phyloP scores from a whole-genome alignment of 2,113 vertebrate species.

The Garra rufa region DNA sequence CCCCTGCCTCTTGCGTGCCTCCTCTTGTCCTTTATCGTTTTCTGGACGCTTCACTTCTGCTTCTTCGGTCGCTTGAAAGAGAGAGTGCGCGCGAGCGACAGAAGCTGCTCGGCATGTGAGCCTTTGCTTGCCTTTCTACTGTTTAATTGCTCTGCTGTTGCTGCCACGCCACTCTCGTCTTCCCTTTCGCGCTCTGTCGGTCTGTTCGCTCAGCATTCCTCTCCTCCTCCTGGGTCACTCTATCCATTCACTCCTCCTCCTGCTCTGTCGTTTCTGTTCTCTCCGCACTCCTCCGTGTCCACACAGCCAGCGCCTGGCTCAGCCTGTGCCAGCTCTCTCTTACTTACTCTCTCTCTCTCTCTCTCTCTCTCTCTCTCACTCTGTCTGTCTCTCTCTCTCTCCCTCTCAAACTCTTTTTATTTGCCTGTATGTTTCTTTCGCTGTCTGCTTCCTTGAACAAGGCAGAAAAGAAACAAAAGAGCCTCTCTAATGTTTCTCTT shows the following conservation, averaged over 20 bases:
- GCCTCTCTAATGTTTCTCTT: not conserved
- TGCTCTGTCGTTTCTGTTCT: conserved; percentile 67
- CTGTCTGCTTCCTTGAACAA: not conserved
- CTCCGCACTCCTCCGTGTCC: conserved; percentile 66
- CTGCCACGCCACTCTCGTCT: conserved; percentile 39
- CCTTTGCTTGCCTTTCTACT: conserved; percentile 59
- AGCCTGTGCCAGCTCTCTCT: conserved; percentile 42
- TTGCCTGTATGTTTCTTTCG: not conserved
- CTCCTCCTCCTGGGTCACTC: conserved; percentile 37
- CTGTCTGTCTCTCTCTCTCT: not conserved
- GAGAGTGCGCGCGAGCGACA: conserved; percentile 36
- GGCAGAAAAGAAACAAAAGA: not conserved
- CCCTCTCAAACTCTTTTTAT: not conserved
- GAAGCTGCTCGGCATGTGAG: conserved; percentile 36
- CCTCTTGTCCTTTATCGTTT: conserved; percentile 53
- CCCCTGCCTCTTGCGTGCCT: conserved; percentile 54
- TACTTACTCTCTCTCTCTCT: not conserved
- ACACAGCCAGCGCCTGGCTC: conserved; percentile 64
- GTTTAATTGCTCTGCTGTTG: conserved; percentile 38
- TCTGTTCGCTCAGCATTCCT: conserved; percentile 60
- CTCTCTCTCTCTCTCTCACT: not conserved
- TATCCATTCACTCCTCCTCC: conserved; percentile 44
- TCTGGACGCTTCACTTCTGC: conserved; percentile 49
- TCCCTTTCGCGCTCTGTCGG: conserved; percentile 55
- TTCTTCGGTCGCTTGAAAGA: conserved; percentile 48